phyloP scores from a whole-genome alignment of 2,113 vertebrate species.

The Donacobius atricapilla region DNA sequence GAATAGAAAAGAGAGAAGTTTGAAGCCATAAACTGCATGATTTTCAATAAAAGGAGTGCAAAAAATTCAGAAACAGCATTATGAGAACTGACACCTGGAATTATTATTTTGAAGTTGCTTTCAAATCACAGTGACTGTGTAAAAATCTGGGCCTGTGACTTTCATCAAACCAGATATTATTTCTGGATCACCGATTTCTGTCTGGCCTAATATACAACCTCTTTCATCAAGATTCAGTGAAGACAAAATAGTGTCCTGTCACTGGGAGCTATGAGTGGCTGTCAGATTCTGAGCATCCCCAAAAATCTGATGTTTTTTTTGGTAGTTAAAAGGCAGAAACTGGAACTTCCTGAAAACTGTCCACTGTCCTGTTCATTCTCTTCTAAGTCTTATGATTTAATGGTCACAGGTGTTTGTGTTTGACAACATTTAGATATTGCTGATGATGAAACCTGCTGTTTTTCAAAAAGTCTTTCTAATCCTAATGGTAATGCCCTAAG shows the following conservation, averaged over 20 bases:
- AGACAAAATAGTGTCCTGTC: neutral
- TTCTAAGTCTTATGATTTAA: neutral
- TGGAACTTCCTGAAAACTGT: neutral
- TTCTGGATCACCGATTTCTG: neutral
- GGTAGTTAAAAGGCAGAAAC: neutral
- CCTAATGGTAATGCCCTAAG: neutral
- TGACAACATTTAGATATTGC: neutral
- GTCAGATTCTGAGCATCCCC: neutral
- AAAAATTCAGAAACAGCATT: neutral
- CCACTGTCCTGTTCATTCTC: neutral
- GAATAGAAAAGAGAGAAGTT: neutral
- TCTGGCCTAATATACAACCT: neutral
- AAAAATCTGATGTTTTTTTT: neutral
- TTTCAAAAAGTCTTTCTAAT: neutral
- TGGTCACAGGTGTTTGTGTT: neutral
- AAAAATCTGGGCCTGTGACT: neutral
- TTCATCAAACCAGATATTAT: neutral
- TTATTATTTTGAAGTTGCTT: neutral
- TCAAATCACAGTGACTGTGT: neutral
- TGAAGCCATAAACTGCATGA: neutral
- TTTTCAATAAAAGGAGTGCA: neutral
- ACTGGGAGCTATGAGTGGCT: neutral
- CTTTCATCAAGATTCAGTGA: neutral
- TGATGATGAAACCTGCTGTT: neutral
- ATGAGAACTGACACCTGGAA: neutral